Conservation (phyloP, 1,140 invertebrate genomes). For the Eumeta japonica region DNA sequence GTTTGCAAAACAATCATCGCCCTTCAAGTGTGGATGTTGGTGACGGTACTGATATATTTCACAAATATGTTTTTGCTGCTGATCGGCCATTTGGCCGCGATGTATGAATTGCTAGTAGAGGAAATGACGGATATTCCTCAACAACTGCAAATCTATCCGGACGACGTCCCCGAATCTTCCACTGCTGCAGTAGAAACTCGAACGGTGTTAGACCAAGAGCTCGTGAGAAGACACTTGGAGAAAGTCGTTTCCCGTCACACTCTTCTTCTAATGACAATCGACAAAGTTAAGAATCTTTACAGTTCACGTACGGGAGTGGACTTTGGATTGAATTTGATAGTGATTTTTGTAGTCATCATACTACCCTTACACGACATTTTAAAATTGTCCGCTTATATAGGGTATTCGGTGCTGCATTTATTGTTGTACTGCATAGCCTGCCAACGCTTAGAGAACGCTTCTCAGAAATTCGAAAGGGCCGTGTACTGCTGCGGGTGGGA, state of each 20-base stretch:
- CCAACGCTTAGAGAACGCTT: constrained; percentile 31
- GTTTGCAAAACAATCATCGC: constrained; percentile 22
- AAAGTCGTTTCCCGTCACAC: constrained; percentile 24
- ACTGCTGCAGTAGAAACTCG: too few species aligned
- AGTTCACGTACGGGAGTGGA: constrained; percentile 35
- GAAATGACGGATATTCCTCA: constrained; percentile 25
- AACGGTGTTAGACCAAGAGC: constrained; percentile 7
- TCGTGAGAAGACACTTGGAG: constrained; percentile 18
- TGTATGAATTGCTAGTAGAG: constrained; percentile 29
- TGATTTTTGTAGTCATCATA: constrained; percentile 33
- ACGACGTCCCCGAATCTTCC: too few species aligned
- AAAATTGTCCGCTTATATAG: constrained; percentile 30
- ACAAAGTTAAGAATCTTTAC: constrained; percentile 31
- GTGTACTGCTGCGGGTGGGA: constrained; percentile 47
- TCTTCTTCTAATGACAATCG: constrained; percentile 20
- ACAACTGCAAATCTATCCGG: constrained; percentile 6
- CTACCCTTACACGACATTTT: constrained; percentile 28
- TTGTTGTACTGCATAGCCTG: constrained; percentile 43
- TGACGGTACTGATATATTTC: constrained; percentile 27
- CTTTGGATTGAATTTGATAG: constrained; percentile 32
- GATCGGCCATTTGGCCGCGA: constrained; percentile 29
- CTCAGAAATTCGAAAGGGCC: constrained; percentile 27
- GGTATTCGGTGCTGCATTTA: constrained; percentile 23
- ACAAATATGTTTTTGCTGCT: constrained; percentile 30
- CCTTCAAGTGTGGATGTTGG: constrained; percentile 21